Percentiles rank a stretch among this genome's conserved stretches.
phyloP scores from a whole-genome alignment of 1,140 invertebrate genomes.

The Bicyclus anynana region DNA sequence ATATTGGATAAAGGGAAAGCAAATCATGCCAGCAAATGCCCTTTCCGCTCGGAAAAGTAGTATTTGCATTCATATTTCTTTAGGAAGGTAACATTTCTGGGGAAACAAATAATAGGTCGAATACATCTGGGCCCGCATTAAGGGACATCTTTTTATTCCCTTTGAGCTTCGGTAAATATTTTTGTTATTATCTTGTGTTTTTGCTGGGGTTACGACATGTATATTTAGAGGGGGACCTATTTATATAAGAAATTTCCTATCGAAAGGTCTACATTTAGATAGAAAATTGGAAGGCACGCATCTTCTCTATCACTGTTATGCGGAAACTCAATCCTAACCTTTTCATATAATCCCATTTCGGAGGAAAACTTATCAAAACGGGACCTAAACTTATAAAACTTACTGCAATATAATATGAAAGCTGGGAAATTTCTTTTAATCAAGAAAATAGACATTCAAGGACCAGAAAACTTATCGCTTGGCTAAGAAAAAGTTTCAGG shows the following conservation, averaged over 20 bases:
- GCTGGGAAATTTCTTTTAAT: too few relatives aligned
- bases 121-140: slow-evolving; percentile 66
- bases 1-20: slow-evolving; percentile 37
- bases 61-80: slow-evolving; percentile 72
- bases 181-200: slow-evolving; percentile 50
- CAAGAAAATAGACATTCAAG: background rate
- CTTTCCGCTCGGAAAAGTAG: slow-evolving; percentile 39
- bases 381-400: too few relatives aligned
- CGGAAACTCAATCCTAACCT: background rate
- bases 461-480: background rate
- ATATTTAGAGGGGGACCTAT: slow-evolving; percentile 10
- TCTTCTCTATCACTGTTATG: slow-evolving; percentile 6
- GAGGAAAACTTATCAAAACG: too few relatives aligned
- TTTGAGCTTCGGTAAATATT: slow-evolving; percentile 69
- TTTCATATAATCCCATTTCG: background rate
- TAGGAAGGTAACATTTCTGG: slow-evolving; percentile 45
- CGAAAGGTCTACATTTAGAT: background rate
- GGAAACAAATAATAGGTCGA: slow-evolving; percentile 69
- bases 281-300: slow-evolving; percentile 19
- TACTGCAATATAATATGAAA: too few relatives aligned
- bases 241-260: background rate
- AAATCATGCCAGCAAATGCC: slow-evolving; percentile 37
- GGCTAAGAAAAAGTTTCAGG: slow-evolving; percentile 8
- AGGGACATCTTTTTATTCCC: slow-evolving; percentile 72
- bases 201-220: slow-evolving; percentile 16